These are phyloP conservation scores for Scolanthus callimorphus DNA, from an alignment of 92 coral and sea anemone species.

Conservation along the genomic window DNA sequence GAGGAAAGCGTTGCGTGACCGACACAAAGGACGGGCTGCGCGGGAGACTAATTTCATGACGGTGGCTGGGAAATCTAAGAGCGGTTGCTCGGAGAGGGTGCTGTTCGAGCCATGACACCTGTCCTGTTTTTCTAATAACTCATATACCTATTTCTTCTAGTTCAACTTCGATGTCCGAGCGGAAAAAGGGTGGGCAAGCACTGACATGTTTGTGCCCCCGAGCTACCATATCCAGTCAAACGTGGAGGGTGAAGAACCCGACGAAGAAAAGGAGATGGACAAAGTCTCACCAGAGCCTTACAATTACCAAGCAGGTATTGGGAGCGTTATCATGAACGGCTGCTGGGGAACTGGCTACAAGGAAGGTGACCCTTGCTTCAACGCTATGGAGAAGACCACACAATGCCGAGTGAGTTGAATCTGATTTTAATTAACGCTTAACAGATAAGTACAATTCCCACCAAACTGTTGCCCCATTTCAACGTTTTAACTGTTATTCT, in stretches of 20 bases:
- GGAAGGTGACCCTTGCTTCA: slow-evolving; percentile 36
- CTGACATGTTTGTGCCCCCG: slow-evolving; percentile 30
- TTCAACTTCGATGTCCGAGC: slow-evolving; percentile 10
- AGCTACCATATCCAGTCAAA: slow-evolving; percentile 22
- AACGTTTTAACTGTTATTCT: too few relatives aligned
- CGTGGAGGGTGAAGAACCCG: slow-evolving; percentile 9
- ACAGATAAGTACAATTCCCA: too few relatives aligned
- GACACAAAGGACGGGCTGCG: too few relatives aligned
- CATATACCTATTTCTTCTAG: too few relatives aligned
- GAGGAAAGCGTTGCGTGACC: too few relatives aligned
- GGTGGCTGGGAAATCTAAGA: too few relatives aligned
- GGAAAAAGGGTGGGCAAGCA: slow-evolving; percentile 25
- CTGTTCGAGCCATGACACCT: too few relatives aligned
- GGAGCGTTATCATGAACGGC: slow-evolving; percentile 55
- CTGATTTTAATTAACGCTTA: too few relatives aligned
- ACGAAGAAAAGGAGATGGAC: neutral
- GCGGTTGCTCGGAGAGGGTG: too few relatives aligned
- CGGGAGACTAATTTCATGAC: too few relatives aligned
- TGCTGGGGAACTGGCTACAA: slow-evolving; percentile 71
- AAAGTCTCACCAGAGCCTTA: neutral
- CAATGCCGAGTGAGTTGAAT: slow-evolving; percentile 13
- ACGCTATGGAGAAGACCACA: slow-evolving; percentile 9
- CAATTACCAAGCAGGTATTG: slow-evolving; percentile 61
- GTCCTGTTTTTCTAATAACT: too few relatives aligned
- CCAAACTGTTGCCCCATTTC: too few relatives aligned